Conservation (phyloP, 2,888 invertebrate species). For the Harmothoe impar region DNA sequence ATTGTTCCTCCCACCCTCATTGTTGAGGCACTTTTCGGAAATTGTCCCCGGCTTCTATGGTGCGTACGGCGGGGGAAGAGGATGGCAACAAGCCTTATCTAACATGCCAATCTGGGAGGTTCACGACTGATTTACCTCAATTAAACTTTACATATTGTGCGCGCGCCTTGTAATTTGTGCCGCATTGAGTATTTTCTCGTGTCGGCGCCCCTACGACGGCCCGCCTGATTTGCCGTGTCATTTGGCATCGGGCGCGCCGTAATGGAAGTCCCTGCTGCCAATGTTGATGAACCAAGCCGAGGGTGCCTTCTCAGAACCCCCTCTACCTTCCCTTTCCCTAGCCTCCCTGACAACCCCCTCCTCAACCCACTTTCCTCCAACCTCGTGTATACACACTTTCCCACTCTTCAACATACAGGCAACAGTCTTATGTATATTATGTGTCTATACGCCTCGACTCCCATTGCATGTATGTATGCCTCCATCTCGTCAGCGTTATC, state of each 20-base stretch:
- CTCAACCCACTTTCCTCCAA: not conserved
- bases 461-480: not conserved
- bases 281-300: conserved; percentile 40
- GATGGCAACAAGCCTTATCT: conserved; percentile 54
- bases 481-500: not conserved
- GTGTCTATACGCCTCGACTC: too few relatives aligned
- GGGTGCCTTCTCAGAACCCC: not conserved
- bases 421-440: not conserved
- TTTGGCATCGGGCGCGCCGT: conserved; percentile 59
- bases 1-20: not conserved
- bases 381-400: too few relatives aligned
- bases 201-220: conserved; percentile 35
- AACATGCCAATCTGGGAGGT: conserved; percentile 54
- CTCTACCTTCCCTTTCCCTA: not conserved
- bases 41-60: not conserved
- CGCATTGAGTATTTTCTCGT: conserved; percentile 60
- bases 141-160: conserved; percentile 63
- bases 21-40: not conserved
- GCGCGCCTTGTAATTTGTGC: conserved; percentile 60
- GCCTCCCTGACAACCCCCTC: not conserved
- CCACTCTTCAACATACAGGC: not conserved
- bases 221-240: conserved; percentile 59
- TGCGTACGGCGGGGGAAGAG: not conserved
- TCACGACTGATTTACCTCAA: conserved; percentile 62
- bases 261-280: conserved; percentile 47